phyloP scores from a whole-genome alignment of 2,888 invertebrate genomes.

The Drosophila anceps region DNA sequence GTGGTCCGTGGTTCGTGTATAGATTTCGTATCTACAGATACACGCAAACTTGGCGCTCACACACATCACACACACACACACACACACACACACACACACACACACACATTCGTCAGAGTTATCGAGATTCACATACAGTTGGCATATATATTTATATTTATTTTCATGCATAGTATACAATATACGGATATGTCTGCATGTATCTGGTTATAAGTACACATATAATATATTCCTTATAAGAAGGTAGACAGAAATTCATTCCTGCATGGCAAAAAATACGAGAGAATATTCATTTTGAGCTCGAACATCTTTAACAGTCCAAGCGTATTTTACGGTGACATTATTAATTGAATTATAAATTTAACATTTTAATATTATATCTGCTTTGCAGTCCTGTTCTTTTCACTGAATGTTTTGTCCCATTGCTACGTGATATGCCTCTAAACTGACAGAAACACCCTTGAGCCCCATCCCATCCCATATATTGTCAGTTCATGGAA shows the following conservation, averaged over 20 bases:
- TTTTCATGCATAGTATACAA: background rate
- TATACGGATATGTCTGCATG: background rate
- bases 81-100: constrained; percentile 16
- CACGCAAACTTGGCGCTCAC: constrained; percentile 30
- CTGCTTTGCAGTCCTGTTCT: constrained; percentile 19
- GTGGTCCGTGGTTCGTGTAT: constrained; percentile 29
- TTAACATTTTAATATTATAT: constrained; percentile 78
- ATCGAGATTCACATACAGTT: constrained; percentile 12
- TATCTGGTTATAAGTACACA: background rate
- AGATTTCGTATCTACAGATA: constrained; percentile 60
- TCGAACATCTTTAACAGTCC: constrained; percentile 35
- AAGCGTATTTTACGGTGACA: constrained; percentile 60
- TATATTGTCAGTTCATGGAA: constrained; percentile 53
- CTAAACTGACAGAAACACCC: constrained; percentile 32
- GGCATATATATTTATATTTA: background rate
- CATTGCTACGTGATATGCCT: constrained; percentile 77
- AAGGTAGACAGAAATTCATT: constrained; percentile 25
- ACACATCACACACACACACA: constrained; percentile 19
- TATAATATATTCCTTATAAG: background rate
- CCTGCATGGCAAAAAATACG: constrained; percentile 25
- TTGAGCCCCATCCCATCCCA: constrained; percentile 12
- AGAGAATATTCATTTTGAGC: background rate
- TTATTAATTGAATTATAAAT: constrained; percentile 85
- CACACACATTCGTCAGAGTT: constrained; percentile 1
- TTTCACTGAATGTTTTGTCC: background rate